phyloP scores from a whole-genome alignment of 1,140 invertebrate species.

The Zeugodacus cucurbitae region DNA sequence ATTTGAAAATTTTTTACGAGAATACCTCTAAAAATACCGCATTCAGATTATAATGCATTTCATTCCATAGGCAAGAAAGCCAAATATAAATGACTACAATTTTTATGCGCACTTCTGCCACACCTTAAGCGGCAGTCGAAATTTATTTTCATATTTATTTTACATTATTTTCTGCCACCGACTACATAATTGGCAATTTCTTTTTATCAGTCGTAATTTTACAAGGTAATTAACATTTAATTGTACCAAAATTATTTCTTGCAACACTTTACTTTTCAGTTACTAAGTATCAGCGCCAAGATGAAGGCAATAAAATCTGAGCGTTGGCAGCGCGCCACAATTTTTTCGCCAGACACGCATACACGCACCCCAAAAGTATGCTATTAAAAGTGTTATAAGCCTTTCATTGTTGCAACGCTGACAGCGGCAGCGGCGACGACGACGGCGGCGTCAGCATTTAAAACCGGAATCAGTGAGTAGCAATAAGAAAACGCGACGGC shows the following conservation, averaged over 20 bases:
- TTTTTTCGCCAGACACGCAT: background rate
- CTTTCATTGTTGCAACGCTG: slow-evolving; percentile 8
- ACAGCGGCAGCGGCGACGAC: background rate
- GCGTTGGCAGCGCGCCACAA: background rate
- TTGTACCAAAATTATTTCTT: slow-evolving; percentile 17
- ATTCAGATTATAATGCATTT: too few species aligned
- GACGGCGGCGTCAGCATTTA: background rate
- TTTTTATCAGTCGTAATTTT: slow-evolving; percentile 21
- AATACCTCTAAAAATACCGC: too few species aligned
- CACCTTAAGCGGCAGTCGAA: too few species aligned
- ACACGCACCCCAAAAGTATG: background rate
- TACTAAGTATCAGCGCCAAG: slow-evolving; percentile 5
- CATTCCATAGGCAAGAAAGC: too few species aligned
- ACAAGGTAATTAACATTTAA: slow-evolving; percentile 39
- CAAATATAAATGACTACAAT: too few species aligned
- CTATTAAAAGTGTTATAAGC: slow-evolving; percentile 23
- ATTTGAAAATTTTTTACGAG: too few species aligned
- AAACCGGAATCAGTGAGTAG: background rate
- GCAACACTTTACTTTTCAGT: slow-evolving; percentile 18
- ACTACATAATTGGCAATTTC: slow-evolving; percentile 24
- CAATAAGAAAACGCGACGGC: background rate
- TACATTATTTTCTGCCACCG: background rate
- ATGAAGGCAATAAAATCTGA: slow-evolving; percentile 23
- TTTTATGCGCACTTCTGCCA: too few species aligned
- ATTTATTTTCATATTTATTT: background rate